phyloP scores from a whole-genome alignment of 2,797 vertebrate genomes.

The Micropoecilia bifurca region DNA sequence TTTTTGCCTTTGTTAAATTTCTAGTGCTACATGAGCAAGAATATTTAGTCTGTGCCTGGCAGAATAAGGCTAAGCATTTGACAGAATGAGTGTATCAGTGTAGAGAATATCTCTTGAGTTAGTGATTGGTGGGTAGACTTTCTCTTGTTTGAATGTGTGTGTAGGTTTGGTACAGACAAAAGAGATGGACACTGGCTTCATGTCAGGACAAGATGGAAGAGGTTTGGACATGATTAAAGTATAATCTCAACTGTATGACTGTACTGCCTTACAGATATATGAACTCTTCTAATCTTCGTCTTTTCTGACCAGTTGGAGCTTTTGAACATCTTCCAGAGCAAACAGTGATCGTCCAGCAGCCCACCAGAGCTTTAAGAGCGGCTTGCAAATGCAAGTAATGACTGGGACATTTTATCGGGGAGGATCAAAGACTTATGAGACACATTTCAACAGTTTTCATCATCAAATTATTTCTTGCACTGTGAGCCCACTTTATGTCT shows the following conservation, averaged over 20 bases:
- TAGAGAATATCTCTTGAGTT: neutral
- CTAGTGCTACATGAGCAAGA: neutral
- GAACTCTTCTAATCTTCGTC: conserved; percentile 35
- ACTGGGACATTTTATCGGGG: conserved; percentile 19
- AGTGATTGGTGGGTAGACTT: neutral
- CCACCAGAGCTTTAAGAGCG: conserved; percentile 27
- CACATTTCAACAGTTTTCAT: conserved; percentile 37
- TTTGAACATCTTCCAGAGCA: conserved; percentile 54
- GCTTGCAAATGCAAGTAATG: conserved; percentile 34
- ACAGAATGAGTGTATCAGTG: neutral
- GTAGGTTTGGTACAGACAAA: neutral
- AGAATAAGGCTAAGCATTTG: neutral
- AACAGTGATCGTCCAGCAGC: conserved; percentile 51
- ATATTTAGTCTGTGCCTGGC: neutral
- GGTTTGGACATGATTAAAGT: neutral
- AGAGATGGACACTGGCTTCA: conserved; percentile 9
- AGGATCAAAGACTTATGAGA: conserved; percentile 3
- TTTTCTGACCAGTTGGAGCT: conserved; percentile 32
- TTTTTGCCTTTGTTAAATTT: neutral
- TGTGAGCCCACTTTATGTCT: conserved; percentile 8
- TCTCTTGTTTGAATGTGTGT: neutral
- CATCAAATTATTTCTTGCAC: conserved; percentile 10
- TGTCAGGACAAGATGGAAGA: conserved; percentile 11
- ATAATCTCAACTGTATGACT: conserved; percentile 27
- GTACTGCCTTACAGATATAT: conserved; percentile 10